Conservation (phyloP, 1,140 invertebrate species). For the Sarcophaga peregrina region DNA sequence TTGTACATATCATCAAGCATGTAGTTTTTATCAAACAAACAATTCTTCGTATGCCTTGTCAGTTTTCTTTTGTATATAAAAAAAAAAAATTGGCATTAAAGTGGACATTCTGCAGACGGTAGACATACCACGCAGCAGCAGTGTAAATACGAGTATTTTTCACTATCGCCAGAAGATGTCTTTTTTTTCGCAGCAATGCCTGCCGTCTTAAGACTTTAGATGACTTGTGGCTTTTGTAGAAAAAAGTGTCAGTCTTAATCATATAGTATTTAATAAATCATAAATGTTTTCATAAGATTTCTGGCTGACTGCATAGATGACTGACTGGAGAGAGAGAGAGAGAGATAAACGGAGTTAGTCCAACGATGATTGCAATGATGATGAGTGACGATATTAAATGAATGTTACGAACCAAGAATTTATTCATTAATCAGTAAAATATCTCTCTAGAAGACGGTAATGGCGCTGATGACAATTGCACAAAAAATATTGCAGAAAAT, state of each 20-base stretch:
- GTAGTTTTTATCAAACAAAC: background rate
- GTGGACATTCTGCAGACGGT: background rate
- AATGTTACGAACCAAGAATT: no score
- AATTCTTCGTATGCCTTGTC: background rate
- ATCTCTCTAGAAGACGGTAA: no score
- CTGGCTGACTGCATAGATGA: background rate
- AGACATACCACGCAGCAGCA: background rate
- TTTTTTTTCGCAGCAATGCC: background rate
- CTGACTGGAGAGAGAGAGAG: background rate
- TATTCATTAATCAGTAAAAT: no score
- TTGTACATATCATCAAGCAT: no score
- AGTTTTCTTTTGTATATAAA: conserved; percentile 14
- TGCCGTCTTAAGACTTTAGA: background rate
- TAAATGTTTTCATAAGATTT: conserved; percentile 8
- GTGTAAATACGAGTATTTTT: background rate
- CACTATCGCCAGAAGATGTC: background rate
- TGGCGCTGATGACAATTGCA: no score
- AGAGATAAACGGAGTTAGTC: background rate
- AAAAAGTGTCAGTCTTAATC: conserved; percentile 17
- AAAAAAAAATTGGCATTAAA: background rate
- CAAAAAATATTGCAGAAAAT: background rate
- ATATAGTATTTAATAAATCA: conserved; percentile 3
- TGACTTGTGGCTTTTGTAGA: background rate
- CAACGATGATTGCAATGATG: no score
- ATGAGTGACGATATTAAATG: no score